A percentile compares a stretch with the other conserved stretches of the same genome.
Evolutionary conservation across 2,113 vertebrate species (phyloP).

Genomic region (Sander vitreus): DNA sequence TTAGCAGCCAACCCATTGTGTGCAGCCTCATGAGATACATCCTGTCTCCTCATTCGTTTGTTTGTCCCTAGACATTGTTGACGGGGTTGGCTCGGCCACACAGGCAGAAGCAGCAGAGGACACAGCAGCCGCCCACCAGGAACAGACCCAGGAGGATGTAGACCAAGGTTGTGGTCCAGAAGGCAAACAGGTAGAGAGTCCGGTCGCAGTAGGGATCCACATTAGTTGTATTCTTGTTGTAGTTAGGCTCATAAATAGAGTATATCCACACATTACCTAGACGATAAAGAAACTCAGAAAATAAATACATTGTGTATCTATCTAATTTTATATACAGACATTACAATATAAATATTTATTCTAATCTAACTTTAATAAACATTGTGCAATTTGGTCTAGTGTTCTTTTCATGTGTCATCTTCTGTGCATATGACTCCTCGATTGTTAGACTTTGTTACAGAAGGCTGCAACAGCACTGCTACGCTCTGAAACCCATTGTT

Average conservation of each 20-base stretch:
- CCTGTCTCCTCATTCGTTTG: neutral
- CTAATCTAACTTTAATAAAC: too few species aligned
- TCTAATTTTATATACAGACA: neutral
- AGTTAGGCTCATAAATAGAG: slow-evolving; percentile 81
- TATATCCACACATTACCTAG: slow-evolving; percentile 86
- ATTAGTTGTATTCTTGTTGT: slow-evolving; percentile 52
- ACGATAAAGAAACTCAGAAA: neutral
- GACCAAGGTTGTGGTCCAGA: slow-evolving; percentile 77
- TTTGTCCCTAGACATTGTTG: slow-evolving; percentile 30
- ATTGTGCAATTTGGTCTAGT: too few species aligned
- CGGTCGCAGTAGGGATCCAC: slow-evolving; percentile 65
- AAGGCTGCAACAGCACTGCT: too few species aligned
- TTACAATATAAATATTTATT: too few species aligned
- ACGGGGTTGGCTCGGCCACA: slow-evolving; percentile 51
- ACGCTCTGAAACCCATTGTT: too few species aligned
- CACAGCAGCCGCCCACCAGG: slow-evolving; percentile 15
- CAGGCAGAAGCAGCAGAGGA: slow-evolving; percentile 37
- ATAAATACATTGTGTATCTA: neutral
- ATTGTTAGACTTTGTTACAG: too few species aligned
- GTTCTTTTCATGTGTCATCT: too few species aligned
- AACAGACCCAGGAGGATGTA: slow-evolving; percentile 65
- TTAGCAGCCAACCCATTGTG: neutral
- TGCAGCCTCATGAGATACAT: neutral
- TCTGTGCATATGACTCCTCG: too few species aligned
- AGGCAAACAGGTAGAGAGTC: slow-evolving; percentile 81